Conservation (phyloP, 2,888 invertebrate species). For the Campaea margaritaria region DNA sequence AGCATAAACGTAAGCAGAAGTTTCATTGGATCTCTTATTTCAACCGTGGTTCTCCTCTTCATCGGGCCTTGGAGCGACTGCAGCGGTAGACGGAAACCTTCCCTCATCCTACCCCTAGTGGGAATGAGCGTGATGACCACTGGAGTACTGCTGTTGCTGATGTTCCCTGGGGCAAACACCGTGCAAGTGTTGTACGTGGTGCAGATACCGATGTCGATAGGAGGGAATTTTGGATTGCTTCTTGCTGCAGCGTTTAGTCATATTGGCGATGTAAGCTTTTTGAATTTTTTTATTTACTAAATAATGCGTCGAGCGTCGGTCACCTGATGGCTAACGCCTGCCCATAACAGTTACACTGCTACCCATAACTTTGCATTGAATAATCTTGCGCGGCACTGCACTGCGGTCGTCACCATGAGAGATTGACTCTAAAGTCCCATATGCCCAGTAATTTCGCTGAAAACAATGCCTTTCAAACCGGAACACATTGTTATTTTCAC, state of each 20-base stretch:
- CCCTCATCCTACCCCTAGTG: conserved; percentile 82
- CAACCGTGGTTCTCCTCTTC: conserved; percentile 85
- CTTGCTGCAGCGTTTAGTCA: conserved; percentile 92
- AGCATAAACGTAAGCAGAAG: conserved; percentile 87
- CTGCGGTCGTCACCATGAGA: no score
- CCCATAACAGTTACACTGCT: no score
- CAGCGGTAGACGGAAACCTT: conserved; percentile 84
- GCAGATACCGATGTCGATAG: conserved; percentile 88
- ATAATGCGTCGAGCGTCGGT: no score
- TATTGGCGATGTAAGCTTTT: conserved; percentile 92
- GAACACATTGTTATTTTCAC: no score
- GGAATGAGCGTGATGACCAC: conserved; percentile 83
- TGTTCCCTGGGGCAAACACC: conserved; percentile 74
- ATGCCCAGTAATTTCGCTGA: no score
- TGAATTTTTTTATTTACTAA: no score
- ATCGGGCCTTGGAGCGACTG: conserved; percentile 87
- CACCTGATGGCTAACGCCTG: no score
- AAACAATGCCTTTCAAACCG: no score
- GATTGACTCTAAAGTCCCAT: no score
- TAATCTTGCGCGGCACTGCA: no score
- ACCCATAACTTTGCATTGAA: no score
- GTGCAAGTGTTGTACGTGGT: conserved; percentile 74
- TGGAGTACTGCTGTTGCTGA: conserved; percentile 73
- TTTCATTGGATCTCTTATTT: conserved; percentile 81
- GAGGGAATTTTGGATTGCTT: conserved; percentile 89